phyloP scores from a whole-genome alignment of 2,113 vertebrate species.

The Aldabrachelys gigantea region DNA sequence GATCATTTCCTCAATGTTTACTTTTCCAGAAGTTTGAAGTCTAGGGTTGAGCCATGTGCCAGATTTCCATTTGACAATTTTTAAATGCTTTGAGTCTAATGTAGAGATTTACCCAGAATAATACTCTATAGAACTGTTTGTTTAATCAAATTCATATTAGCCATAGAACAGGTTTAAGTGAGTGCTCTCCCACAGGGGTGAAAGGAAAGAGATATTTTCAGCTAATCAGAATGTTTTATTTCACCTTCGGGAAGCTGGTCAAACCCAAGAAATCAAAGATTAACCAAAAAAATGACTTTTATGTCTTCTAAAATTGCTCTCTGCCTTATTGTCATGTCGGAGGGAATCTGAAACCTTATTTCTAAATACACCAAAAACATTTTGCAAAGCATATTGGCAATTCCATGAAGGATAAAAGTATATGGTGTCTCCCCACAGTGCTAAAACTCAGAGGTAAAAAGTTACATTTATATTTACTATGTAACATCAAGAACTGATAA shows the following conservation, averaged over 20 bases:
- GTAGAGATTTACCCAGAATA: neutral
- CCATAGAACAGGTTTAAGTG: constrained; percentile 50
- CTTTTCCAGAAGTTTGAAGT: constrained; percentile 12
- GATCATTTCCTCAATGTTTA: neutral
- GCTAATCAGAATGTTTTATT: constrained; percentile 37
- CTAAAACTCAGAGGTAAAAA: neutral
- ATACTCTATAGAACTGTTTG: constrained; percentile 20
- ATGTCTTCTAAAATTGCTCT: neutral
- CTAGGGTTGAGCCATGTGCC: constrained; percentile 20
- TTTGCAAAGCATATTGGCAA: constrained; percentile 14
- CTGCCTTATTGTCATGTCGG: neutral
- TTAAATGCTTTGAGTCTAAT: constrained; percentile 38
- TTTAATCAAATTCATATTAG: constrained; percentile 52
- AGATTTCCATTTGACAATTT: constrained; percentile 20
- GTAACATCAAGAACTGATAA: neutral
- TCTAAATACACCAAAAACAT: neutral
- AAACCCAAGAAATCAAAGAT: neutral
- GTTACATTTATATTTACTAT: neutral
- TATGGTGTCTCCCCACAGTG: neutral
- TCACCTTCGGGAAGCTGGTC: constrained; percentile 7
- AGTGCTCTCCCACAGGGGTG: constrained; percentile 26
- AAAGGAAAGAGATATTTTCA: constrained; percentile 40
- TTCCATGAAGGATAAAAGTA: fast-evolving
- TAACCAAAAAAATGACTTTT: neutral
- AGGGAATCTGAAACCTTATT: neutral